phyloP scores from a whole-genome alignment of 2,888 invertebrate species.

The Aphodius granarius region DNA sequence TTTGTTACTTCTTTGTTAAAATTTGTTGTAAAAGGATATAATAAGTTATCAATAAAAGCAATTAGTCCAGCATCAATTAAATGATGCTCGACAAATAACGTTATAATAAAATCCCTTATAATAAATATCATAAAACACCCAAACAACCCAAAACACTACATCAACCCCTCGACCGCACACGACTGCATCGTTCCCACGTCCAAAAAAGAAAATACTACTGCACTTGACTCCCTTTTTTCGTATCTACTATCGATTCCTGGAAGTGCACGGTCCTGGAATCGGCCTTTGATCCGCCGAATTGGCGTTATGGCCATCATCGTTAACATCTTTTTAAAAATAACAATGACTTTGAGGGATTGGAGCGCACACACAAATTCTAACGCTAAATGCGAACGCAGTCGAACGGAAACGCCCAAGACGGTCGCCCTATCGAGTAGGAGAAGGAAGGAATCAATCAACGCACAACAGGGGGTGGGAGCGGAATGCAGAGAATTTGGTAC shows the following conservation, averaged over 20 bases:
- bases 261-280: background rate
- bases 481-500: background rate
- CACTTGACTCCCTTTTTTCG: background rate
- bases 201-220: background rate
- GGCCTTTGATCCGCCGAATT: background rate
- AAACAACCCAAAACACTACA: background rate
- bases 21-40: too few relatives aligned
- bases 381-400: background rate
- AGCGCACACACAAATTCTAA: too few relatives aligned
- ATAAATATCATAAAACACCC: background rate
- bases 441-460: background rate
- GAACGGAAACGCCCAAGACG: background rate
- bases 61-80: too few relatives aligned
- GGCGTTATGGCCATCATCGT: background rate
- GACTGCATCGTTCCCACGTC: background rate
- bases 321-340: background rate
- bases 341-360: background rate
- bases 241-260: background rate
- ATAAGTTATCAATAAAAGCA: too few relatives aligned
- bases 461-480: too few relatives aligned
- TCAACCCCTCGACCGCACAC: background rate
- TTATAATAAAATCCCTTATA: too few relatives aligned
- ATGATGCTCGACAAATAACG: too few relatives aligned
- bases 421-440: background rate
- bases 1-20: too few relatives aligned